Evolutionary conservation across 2,888 invertebrate genomes (phyloP).

Genomic region (Drosophila anomelani): DNA sequence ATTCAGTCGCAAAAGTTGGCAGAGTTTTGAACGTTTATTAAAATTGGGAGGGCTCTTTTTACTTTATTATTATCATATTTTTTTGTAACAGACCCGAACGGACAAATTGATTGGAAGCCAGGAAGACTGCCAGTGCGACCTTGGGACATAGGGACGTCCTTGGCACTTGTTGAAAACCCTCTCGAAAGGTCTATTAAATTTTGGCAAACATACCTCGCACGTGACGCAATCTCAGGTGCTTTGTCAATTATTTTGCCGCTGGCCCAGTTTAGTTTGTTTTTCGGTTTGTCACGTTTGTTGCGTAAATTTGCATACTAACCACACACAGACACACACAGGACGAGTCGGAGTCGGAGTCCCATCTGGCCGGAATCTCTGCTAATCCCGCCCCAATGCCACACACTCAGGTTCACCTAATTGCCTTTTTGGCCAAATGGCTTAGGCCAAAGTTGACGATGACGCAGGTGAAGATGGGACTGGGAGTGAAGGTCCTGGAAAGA

Average conservation of each 20-base stretch:
- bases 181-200: conserved; percentile 18
- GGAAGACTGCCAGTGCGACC: conserved; percentile 11
- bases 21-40: conserved; percentile 34
- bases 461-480: conserved; percentile 44
- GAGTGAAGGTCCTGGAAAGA: conserved; percentile 24
- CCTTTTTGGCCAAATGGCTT: conserved; percentile 34
- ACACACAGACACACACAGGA: not conserved
- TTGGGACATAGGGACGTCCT: conserved; percentile 4
- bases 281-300: conserved; percentile 39
- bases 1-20: conserved; percentile 20
- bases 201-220: conserved; percentile 28
- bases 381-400: conserved; percentile 32
- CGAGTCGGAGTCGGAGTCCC: conserved; percentile 14
- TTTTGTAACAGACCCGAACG: not conserved
- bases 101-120: conserved; percentile 15
- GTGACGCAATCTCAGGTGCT: conserved; percentile 54
- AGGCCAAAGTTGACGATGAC: conserved; percentile 36
- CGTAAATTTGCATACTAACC: conserved; percentile 53
- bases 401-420: conserved; percentile 52
- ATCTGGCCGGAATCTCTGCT: conserved; percentile 21
- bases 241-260: conserved; percentile 26
- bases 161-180: conserved; percentile 18
- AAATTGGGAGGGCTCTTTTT: conserved; percentile 17
- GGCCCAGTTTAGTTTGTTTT: conserved; percentile 18
- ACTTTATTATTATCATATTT: not conserved